phyloP scores from a whole-genome alignment of 1,140 invertebrate species.

The Ceratoteleas bidentatus region DNA sequence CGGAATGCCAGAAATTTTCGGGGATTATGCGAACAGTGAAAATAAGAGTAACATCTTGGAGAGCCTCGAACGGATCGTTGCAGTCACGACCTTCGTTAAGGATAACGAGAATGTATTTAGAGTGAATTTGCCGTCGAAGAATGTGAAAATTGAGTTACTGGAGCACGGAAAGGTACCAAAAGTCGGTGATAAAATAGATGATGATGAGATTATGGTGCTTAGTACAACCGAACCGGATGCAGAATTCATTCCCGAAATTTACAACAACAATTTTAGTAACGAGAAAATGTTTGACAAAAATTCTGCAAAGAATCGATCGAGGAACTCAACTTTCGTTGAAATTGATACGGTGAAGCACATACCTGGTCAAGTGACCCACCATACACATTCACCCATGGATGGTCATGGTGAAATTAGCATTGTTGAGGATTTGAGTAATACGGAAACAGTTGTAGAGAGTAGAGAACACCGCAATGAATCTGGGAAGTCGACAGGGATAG shows the following conservation, averaged over 20 bases:
- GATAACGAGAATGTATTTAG: slow-evolving; percentile 41
- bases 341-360: slow-evolving; percentile 74
- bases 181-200: slow-evolving; percentile 19
- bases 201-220: slow-evolving; percentile 52
- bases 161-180: slow-evolving; percentile 30
- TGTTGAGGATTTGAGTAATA: slow-evolving; percentile 42
- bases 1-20: slow-evolving; percentile 39
- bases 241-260: slow-evolving; percentile 62
- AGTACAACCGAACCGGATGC: slow-evolving; percentile 66
- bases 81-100: slow-evolving; percentile 68
- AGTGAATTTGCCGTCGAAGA: slow-evolving; percentile 44
- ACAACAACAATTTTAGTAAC: slow-evolving; percentile 37
- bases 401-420: slow-evolving; percentile 25
- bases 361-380: slow-evolving; percentile 55
- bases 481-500: slow-evolving; percentile 73
- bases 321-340: slow-evolving; percentile 76
- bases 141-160: slow-evolving; percentile 56
- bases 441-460: slow-evolving; percentile 18
- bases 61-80: slow-evolving; percentile 61
- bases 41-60: slow-evolving; percentile 28
- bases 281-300: slow-evolving; percentile 59
- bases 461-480: slow-evolving; percentile 75
- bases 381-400: slow-evolving; percentile 32
- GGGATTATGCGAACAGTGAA: slow-evolving; percentile 6
- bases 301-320: slow-evolving; percentile 28